Evolutionary conservation across 2,113 vertebrate genomes (phyloP).

Genomic region (Hyaena hyaena): DNA sequence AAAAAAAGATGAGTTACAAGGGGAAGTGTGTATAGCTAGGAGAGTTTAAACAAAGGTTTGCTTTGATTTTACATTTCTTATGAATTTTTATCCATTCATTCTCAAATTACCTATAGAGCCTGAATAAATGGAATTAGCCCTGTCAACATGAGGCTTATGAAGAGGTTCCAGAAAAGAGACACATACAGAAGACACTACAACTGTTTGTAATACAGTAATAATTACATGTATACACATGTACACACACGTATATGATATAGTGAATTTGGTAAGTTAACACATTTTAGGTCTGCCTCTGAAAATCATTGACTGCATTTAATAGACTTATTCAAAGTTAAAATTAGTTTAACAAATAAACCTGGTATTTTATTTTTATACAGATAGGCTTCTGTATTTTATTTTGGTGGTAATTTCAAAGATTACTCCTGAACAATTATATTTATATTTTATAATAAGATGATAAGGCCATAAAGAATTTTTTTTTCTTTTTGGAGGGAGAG

Average conservation of each 20-base stretch:
- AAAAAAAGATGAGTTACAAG: neutral
- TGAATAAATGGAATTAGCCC: neutral
- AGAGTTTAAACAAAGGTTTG: neutral
- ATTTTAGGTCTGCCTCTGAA: neutral
- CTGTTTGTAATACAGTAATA: neutral
- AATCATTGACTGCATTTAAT: neutral
- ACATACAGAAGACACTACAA: neutral
- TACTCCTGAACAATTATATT: neutral
- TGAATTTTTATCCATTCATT: neutral
- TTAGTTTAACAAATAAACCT: neutral
- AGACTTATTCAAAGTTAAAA: neutral
- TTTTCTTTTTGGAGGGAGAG: no score
- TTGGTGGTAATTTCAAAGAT: neutral
- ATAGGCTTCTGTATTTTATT: neutral
- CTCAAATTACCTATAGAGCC: neutral
- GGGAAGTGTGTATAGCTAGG: neutral
- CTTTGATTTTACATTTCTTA: neutral
- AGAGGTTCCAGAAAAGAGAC: neutral
- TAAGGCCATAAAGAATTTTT: neutral
- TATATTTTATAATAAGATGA: neutral
- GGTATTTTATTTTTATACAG: neutral
- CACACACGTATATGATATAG: fast-evolving
- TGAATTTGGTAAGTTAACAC: fast-evolving
- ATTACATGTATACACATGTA: fast-evolving
- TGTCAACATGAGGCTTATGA: neutral